Evolutionary conservation across 92 coral and sea anemone species (phyloP).

Genomic region (Epizoanthus fatuus): DNA sequence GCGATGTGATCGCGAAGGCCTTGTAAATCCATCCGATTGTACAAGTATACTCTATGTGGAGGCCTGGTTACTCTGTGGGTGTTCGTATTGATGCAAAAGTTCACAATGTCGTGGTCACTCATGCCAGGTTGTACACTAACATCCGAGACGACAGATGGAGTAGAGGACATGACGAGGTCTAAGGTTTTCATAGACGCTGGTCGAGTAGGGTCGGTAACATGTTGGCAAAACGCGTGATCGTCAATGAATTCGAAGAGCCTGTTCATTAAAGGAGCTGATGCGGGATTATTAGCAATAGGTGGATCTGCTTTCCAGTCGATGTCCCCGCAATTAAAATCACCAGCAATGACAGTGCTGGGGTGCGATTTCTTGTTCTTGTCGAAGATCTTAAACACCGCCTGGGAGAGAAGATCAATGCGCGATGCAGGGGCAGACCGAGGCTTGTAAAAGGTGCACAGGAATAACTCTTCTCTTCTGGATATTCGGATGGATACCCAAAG

Average conservation of each 20-base stretch:
- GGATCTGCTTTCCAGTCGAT: background rate
- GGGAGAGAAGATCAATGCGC: slow-evolving; percentile 9
- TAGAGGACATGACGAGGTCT: slow-evolving; percentile 9
- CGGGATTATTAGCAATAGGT: background rate
- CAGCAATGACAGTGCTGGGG: background rate
- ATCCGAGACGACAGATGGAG: slow-evolving; percentile 6
- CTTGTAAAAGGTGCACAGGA: slow-evolving; percentile 3
- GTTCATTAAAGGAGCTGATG: background rate
- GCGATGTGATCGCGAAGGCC: background rate
- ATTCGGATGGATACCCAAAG: slow-evolving; percentile 1
- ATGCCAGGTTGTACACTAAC: slow-evolving; percentile 17
- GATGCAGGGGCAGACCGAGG: slow-evolving; percentile 18
- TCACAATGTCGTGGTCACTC: slow-evolving; percentile 3
- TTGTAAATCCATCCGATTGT: background rate
- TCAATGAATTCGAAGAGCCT: slow-evolving; percentile 14
- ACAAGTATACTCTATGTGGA: background rate
- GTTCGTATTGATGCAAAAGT: background rate
- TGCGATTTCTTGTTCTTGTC: background rate
- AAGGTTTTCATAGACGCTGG: slow-evolving; percentile 22
- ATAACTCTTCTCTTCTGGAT: background rate
- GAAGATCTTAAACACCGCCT: slow-evolving; percentile 5
- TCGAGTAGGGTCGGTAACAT: slow-evolving; percentile 26
- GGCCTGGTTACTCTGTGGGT: background rate
- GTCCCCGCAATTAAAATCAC: background rate
- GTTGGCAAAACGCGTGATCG: slow-evolving; percentile 25